Evolutionary conservation across 2,797 vertebrate genomes (phyloP).

Genomic region (Tachyglossus aculeatus): DNA sequence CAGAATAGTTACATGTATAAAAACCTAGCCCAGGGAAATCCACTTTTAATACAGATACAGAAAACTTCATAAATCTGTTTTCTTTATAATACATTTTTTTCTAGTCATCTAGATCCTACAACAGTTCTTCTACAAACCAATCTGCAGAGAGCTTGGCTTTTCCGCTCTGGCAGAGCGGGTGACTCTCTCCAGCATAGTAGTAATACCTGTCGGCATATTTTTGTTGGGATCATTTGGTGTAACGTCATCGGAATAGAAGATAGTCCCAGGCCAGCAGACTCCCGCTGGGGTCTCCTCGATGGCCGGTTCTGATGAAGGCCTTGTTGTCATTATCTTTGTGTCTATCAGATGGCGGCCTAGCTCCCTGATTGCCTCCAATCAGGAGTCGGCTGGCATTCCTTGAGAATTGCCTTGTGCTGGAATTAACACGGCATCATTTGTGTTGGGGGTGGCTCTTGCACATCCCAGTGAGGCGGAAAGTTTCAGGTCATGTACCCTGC

Average conservation of each 20-base stretch:
- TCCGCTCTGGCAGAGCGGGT: constrained; percentile 12
- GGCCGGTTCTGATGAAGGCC: background rate
- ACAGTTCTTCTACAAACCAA: constrained; percentile 45
- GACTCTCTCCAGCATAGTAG: background rate
- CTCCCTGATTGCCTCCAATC: constrained; percentile 9
- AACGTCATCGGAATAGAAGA: constrained; percentile 13
- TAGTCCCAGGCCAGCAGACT: constrained; percentile 17
- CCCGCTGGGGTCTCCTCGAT: constrained; percentile 10
- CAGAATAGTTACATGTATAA: constrained; percentile 46
- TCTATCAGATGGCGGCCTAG: background rate
- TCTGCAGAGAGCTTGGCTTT: constrained; percentile 47
- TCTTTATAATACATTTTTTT: constrained; percentile 58
- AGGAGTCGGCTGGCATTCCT: constrained; percentile 39
- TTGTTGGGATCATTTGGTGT: constrained; percentile 21
- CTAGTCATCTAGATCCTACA: constrained; percentile 54
- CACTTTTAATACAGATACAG: constrained; percentile 59
- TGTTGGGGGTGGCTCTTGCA: constrained; percentile 22
- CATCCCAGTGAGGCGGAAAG: constrained; percentile 65
- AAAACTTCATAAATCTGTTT: constrained; percentile 58
- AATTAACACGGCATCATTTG: constrained; percentile 38
- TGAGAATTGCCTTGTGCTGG: constrained; percentile 17
- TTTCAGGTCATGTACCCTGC: constrained; percentile 49
- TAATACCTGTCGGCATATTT: constrained; percentile 19
- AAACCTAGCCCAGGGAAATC: constrained; percentile 57
- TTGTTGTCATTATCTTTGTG: constrained; percentile 18